These are phyloP conservation scores for Ennomos erosarius DNA, from an alignment of 2,888 invertebrate genomes.

Conservation along the genomic window DNA sequence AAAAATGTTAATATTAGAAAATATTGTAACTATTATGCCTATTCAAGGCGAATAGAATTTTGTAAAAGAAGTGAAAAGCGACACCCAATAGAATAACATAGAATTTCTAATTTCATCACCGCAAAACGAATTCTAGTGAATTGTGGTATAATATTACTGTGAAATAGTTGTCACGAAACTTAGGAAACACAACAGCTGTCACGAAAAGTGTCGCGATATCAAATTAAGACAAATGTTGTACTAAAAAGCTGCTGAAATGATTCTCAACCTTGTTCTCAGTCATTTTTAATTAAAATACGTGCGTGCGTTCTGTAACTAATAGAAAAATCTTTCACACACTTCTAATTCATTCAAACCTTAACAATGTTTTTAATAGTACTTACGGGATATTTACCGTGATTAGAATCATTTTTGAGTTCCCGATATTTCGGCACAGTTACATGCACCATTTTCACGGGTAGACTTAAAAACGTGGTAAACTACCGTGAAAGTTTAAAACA, in stretches of 20 bases:
- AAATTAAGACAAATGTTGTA: slow-evolving; percentile 18
- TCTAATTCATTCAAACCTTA: background rate
- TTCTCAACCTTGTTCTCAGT: background rate
- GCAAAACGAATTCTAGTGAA: slow-evolving; percentile 48
- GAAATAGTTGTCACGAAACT: slow-evolving; percentile 72
- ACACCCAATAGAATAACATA: slow-evolving; percentile 32
- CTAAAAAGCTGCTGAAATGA: background rate
- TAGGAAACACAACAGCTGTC: slow-evolving; percentile 52
- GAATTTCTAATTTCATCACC: slow-evolving; percentile 53
- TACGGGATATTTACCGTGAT: too few relatives aligned
- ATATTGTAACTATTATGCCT: background rate
- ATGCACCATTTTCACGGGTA: too few relatives aligned
- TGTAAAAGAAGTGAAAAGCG: slow-evolving; percentile 31
- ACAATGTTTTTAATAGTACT: too few relatives aligned
- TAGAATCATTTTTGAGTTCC: too few relatives aligned
- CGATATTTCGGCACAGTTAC: too few relatives aligned
- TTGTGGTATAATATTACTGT: slow-evolving; percentile 60
- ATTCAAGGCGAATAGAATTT: slow-evolving; percentile 22
- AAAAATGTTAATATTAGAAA: slow-evolving; percentile 5
- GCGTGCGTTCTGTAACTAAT: background rate
- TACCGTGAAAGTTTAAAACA: too few relatives aligned
- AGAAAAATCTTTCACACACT: background rate
- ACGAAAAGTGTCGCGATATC: slow-evolving; percentile 53
- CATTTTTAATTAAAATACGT: background rate
- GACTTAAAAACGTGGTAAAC: too few relatives aligned